Evolutionary conservation across 2,797 vertebrate species (phyloP), one percentile per base, ranked within the genome.

Genomic region (Hephaestus fuliginosus): DNA sequence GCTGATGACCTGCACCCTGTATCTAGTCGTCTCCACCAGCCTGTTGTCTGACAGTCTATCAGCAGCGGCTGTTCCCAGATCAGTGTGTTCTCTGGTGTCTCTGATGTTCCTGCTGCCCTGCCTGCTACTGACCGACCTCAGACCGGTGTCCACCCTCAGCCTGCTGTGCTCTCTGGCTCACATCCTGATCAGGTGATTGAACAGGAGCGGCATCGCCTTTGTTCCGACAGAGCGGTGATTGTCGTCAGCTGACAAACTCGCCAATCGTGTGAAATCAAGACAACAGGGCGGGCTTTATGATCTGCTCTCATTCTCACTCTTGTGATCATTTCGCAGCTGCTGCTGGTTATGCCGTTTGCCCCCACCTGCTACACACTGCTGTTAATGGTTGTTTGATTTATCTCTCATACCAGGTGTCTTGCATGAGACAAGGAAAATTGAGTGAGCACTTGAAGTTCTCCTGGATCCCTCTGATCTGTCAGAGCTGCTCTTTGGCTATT

Each of bases 141-240:
- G 94, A 85, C 91, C 93, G 70, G 95, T 96, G 80, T 96, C 94
- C 55, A 95, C 90, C 1, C 91, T 96, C 84, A 96, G 94, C 79
- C 89, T 97, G 80, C 95, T 97, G 80, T 97, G 97, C 86, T 97
- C 96, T 20, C 80, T 97, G 81, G 94, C 95, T 60, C 97, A 97
- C 87, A 90, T 96, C 63, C 72, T 96, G 25, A 93, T 96, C 89
- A 92, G 95, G 91, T 95, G 75, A 89, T 13, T 17, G 28, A 68
- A 17, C 7, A 17, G 28, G 49, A 70, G 49, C 2, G 2, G 22
- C 4, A 28, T 11, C 30, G 6, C 9, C 33, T 66, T 61, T 46
- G 39, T 57, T 44, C 41, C 52, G 52, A 58, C 49, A 18, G 48
- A 64, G 39, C n/a, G 1, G 62, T 22, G 44, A 1, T 7, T 25